Evolutionary conservation across 2,797 vertebrate species (phyloP).

Genomic region (Chanos chanos): DNA sequence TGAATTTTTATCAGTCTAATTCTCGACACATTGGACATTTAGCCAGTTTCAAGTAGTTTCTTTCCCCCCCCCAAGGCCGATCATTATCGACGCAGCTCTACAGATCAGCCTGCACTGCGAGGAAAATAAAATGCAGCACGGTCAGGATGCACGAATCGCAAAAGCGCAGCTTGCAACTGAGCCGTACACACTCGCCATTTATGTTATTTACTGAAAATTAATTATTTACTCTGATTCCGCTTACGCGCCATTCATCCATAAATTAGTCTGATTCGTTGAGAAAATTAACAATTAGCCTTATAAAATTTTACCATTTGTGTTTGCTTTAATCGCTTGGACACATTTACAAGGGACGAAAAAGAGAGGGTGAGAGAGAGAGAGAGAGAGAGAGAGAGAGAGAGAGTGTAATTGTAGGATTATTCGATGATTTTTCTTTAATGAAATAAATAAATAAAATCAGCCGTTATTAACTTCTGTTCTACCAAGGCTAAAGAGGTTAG

Average conservation of each 20-base stretch:
- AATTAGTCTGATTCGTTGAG: constrained; percentile 26
- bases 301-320: constrained; percentile 34
- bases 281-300: constrained; percentile 11
- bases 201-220: constrained; percentile 8
- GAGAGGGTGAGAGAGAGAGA: constrained; percentile 1
- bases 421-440: constrained; percentile 72
- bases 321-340: constrained; percentile 33
- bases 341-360: constrained; percentile 31
- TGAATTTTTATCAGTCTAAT: too few relatives aligned
- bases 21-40: too few relatives aligned
- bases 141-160: constrained; percentile 4
- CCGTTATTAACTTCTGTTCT: constrained; percentile 80
- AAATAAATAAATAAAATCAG: constrained; percentile 87
- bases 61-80: too few relatives aligned
- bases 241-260: constrained; percentile 8
- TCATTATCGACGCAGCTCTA: too few relatives aligned
- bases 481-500: constrained; percentile 77
- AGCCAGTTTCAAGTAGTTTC: too few relatives aligned
- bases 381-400: constrained; percentile 2
- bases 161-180: not conserved
- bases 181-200: not conserved
- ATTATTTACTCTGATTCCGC: constrained; percentile 14
- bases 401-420: constrained; percentile 36
- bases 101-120: not conserved
- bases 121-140: not conserved